Conservation (phyloP, 2,888 invertebrate genomes). For the Sarcophaga caerulescens region DNA sequence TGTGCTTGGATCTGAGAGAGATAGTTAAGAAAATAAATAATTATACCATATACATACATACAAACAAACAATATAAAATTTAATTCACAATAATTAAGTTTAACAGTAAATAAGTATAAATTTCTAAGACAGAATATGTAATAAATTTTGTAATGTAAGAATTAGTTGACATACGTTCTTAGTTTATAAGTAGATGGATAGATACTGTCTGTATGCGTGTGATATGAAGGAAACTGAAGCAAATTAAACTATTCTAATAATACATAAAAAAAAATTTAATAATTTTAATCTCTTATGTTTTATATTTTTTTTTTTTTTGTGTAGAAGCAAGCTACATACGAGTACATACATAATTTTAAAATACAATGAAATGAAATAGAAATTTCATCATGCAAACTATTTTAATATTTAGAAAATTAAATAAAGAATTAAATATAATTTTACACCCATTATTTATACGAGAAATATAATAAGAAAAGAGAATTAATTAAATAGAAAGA, state of each 20-base stretch:
- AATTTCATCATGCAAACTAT: slow-evolving; percentile 35
- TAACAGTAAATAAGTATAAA: slow-evolving; percentile 26
- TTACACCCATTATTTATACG: slow-evolving; percentile 53
- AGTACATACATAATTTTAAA: too few species aligned
- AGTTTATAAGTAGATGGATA: slow-evolving; percentile 44
- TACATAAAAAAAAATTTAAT: too few species aligned
- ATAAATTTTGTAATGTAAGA: slow-evolving; percentile 22
- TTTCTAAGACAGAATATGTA: not conserved
- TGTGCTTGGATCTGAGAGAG: not conserved
- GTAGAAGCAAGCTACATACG: slow-evolving; percentile 4
- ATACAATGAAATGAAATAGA: slow-evolving; percentile 2
- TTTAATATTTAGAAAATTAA: slow-evolving; percentile 52
- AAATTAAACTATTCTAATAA: slow-evolving; percentile 43
- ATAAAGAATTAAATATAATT: slow-evolving; percentile 40
- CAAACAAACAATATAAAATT: not conserved
- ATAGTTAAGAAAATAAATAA: slow-evolving; percentile 24
- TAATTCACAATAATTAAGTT: slow-evolving; percentile 45
- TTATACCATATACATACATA: not conserved
- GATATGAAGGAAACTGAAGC: slow-evolving; percentile 62
- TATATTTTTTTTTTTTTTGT: not conserved
- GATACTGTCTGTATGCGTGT: slow-evolving; percentile 44
- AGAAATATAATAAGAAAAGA: not conserved
- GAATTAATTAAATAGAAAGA: not conserved
- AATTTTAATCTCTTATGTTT: slow-evolving; percentile 1
- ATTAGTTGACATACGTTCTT: slow-evolving; percentile 5